Percentiles rank a stretch among this genome's conserved stretches.
Conservation (phyloP, 2,113 vertebrate genomes). For the Brachirus orientalis region DNA sequence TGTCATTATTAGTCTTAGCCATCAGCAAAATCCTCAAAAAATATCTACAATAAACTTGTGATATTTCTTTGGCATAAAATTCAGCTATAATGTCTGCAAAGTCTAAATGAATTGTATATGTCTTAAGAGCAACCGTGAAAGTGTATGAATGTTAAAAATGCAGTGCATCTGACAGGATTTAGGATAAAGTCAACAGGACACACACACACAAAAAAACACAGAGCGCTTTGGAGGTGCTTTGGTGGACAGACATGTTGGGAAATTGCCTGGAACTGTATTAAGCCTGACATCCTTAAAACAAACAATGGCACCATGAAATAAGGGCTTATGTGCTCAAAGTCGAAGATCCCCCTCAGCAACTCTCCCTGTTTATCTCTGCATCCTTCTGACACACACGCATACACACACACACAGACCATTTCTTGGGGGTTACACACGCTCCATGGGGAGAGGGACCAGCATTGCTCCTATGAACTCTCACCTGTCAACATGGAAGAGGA, state of each 20-base stretch:
- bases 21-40: conserved; percentile 1
- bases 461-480: conserved; percentile 76
- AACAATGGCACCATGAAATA: conserved; percentile 80
- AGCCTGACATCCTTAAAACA: conserved; percentile 77
- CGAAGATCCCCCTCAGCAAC: conserved; percentile 71
- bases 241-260: conserved; percentile 69
- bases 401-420: conserved; percentile 32
- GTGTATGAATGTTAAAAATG: conserved; percentile 29
- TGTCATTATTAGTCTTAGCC: conserved; percentile 5
- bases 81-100: neutral
- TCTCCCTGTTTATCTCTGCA: conserved; percentile 71
- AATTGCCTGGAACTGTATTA: conserved; percentile 76
- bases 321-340: conserved; percentile 78
- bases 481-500: conserved; percentile 77
- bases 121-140: conserved; percentile 38
- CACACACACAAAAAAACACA: conserved; percentile 23
- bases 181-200: conserved; percentile 49
- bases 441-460: conserved; percentile 58
- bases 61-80: neutral
- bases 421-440: conserved; percentile 69
- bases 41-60: neutral
- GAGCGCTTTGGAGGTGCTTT: conserved; percentile 74
- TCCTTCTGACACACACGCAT: conserved; percentile 60
- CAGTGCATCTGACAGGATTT: conserved; percentile 29
- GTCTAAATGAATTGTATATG: neutral